Evolutionary conservation across 2,797 vertebrate species (phyloP).

Genomic region (Danio kyathit): DNA sequence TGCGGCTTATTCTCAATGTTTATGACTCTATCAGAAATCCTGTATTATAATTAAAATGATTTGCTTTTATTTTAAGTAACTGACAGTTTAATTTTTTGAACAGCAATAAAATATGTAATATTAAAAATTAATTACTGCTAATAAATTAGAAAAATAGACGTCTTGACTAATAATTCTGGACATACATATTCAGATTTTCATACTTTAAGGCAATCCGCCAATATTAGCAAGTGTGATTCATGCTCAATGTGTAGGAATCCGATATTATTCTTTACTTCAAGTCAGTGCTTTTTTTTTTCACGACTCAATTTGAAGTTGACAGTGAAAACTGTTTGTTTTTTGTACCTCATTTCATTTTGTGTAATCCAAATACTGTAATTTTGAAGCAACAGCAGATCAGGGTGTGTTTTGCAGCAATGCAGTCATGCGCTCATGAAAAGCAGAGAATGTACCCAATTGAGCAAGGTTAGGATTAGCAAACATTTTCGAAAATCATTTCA

Average conservation of each 20-base stretch:
- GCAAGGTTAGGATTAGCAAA: constrained; percentile 52
- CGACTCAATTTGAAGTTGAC: constrained; percentile 34
- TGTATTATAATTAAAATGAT: no score
- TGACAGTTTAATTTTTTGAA: no score
- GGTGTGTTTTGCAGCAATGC: constrained; percentile 26
- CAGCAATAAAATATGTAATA: no score
- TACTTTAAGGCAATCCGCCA: background rate
- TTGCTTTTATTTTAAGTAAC: no score
- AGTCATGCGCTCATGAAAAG: constrained; percentile 43
- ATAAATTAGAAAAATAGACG: no score
- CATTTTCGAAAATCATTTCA: constrained; percentile 41
- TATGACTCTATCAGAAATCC: no score
- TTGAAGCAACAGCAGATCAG: constrained; percentile 44
- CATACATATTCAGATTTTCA: background rate
- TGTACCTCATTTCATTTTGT: constrained; percentile 42
- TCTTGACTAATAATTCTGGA: no score
- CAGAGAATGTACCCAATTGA: constrained; percentile 46
- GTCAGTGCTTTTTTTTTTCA: background rate
- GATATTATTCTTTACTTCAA: constrained; percentile 12
- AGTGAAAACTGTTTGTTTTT: background rate
- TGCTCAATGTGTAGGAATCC: background rate
- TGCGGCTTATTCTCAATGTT: no score
- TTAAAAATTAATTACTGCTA: no score
- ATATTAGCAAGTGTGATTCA: background rate
- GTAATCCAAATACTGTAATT: constrained; percentile 53